Base-by-base conservation (phyloP, 2,797 vertebrate species). In the Poeciliopsis paucimaculata region DNA sequence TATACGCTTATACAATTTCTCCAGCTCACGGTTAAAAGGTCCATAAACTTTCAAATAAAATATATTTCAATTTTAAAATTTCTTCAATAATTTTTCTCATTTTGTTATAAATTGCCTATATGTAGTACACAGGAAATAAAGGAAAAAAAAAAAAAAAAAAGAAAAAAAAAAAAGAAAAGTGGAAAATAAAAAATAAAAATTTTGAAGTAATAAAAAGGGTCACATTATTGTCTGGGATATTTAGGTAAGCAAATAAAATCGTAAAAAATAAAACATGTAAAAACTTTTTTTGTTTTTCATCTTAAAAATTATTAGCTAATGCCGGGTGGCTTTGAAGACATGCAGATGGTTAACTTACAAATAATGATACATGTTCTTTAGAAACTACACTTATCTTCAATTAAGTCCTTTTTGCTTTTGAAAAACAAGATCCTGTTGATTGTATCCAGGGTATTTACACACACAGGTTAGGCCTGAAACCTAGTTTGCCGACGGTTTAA, bases 1-100 rank as follows among this genome's bases (percentile, higher is more conserved):
- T 93, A 97, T 96, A 95, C 49, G 92, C 90, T 95, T 94, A 96
- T 95, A 98, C 96, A 97, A 97, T 96, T 97, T 96, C 96, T 96
- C 95, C 95, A 95, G 96, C 96, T 96, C 95, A 96, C 96, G 96
- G 96, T 97, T 97, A 97, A 96, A 97, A 98, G 96, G 96, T 97
- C 96, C 97, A 95, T 97, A 97, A 97, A 96, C 97, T 98, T 97
- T 97, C 98, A 99, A 99, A 99, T 99, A 99, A 99, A 98, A 98
- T 98, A 98, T 98, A 98, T 97, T 97, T 98, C 97, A 97, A 97
- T 97, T 96, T 98, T 98, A 97, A 97, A 97, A 97, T 97, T 98
- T 98, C 96, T 97, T 98, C 96, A 97, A 98, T 98, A 98, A 97
- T 95, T 95, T 71, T 96, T 95, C 95, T 96, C 94, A 95, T 95